phyloP scores from a whole-genome alignment of 2,113 vertebrate genomes.

The Steatornis caripensis region DNA sequence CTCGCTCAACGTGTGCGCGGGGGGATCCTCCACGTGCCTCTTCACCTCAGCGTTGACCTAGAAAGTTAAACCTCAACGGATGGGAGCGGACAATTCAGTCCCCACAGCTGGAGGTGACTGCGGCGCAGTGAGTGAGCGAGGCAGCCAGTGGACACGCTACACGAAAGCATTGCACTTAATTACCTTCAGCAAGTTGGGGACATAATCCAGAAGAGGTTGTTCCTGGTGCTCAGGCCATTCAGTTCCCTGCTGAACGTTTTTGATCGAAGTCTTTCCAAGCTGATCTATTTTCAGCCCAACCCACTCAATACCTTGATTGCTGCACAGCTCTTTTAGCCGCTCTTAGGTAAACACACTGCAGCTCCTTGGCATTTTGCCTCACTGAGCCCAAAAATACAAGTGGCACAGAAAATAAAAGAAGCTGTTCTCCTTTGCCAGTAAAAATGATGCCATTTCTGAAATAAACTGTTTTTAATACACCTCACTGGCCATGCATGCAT shows the following conservation, averaged over 20 bases:
- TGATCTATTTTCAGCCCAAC: slow-evolving; percentile 62
- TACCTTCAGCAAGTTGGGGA: background rate
- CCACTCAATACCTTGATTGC: slow-evolving; percentile 63
- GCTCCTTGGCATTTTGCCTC: slow-evolving; percentile 39
- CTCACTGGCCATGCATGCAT: background rate
- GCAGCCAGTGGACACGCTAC: background rate
- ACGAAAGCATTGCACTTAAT: background rate
- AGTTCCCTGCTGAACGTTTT: background rate
- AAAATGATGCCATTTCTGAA: slow-evolving; percentile 46
- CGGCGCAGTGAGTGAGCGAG: background rate
- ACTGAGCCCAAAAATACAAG: slow-evolving; percentile 35
- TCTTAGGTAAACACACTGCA: slow-evolving; percentile 55
- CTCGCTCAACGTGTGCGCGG: background rate
- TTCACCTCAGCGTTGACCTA: background rate
- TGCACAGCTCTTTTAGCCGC: slow-evolving; percentile 56
- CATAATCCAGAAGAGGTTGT: background rate
- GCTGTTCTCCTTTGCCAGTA: slow-evolving; percentile 21
- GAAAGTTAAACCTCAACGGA: background rate
- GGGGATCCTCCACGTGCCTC: background rate
- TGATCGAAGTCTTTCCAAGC: slow-evolving; percentile 40
- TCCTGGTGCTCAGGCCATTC: background rate
- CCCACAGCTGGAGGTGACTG: background rate
- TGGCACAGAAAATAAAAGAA: slow-evolving; percentile 36
- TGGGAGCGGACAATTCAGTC: background rate
- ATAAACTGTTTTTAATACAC: slow-evolving; percentile 9